phyloP scores from a whole-genome alignment of 2,888 invertebrate genomes.

The Tipula confusa region DNA sequence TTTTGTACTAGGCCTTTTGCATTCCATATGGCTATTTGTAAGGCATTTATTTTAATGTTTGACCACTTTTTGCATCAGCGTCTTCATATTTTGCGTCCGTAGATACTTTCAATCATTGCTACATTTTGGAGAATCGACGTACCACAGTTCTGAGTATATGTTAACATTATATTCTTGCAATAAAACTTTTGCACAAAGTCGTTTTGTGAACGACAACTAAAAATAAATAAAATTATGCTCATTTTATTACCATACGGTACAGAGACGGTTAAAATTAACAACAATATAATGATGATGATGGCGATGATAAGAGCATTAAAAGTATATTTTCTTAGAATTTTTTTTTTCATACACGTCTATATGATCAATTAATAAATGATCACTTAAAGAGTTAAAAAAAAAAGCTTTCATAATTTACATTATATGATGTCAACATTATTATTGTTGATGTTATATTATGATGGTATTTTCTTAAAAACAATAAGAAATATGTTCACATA shows the following conservation, averaged over 20 bases:
- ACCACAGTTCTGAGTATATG: too few relatives aligned
- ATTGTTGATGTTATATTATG: not conserved
- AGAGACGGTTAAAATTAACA: too few relatives aligned
- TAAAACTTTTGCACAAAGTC: not conserved
- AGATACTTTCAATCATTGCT: too few relatives aligned
- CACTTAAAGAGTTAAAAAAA: not conserved
- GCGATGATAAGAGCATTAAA: not conserved
- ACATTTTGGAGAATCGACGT: too few relatives aligned
- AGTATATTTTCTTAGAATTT: not conserved
- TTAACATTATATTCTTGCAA: not conserved
- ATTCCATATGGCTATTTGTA: too few relatives aligned
- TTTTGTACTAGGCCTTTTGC: too few relatives aligned
- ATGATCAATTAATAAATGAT: slow-evolving; percentile 7
- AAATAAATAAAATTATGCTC: not conserved
- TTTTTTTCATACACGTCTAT: not conserved
- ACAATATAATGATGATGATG: not conserved
- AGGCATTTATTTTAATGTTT: too few relatives aligned
- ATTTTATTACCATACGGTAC: not conserved
- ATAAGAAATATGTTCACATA: not conserved
- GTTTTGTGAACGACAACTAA: not conserved
- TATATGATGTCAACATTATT: not conserved
- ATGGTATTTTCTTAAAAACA: not conserved
- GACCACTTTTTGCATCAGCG: too few relatives aligned
- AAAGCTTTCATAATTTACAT: slow-evolving; percentile 3
- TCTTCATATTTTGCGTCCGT: not conserved